These are phyloP conservation scores for Platyura marginata DNA, from an alignment of 1,140 invertebrate species.

Conservation along the genomic window DNA sequence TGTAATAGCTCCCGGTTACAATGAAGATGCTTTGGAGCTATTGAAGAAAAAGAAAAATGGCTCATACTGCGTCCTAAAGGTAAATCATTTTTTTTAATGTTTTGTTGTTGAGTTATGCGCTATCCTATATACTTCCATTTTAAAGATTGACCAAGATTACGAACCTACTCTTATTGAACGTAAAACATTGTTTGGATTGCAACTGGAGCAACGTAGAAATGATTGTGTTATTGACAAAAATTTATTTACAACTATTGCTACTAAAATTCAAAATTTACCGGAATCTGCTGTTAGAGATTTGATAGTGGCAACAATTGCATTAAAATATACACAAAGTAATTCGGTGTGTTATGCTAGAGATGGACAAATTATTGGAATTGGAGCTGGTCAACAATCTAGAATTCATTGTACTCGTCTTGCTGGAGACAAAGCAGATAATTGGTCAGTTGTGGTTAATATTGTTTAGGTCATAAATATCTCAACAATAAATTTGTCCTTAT, in stretches of 20 bases:
- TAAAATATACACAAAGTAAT: conserved; percentile 89
- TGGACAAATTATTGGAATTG: conserved; percentile 91
- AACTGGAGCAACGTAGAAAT: conserved; percentile 83
- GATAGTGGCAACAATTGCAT: conserved; percentile 86
- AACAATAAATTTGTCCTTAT: too few relatives aligned
- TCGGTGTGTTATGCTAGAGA: conserved; percentile 31
- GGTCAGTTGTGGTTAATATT: too few relatives aligned
- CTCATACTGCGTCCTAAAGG: conserved; percentile 75
- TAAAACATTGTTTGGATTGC: conserved; percentile 79
- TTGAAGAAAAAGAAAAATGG: conserved; percentile 92
- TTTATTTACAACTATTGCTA: conserved; percentile 73
- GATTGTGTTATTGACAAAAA: conserved; percentile 64
- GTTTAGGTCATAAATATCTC: too few relatives aligned
- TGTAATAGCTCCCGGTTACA: conserved; percentile 85
- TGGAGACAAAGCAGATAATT: conserved; percentile 94
- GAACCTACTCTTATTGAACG: conserved; percentile 63
- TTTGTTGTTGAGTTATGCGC: neutral
- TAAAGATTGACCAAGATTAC: conserved; percentile 75
- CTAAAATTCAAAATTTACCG: conserved; percentile 48
- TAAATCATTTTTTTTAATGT: conserved; percentile 9
- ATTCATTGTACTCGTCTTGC: conserved; percentile 95
- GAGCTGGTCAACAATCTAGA: conserved; percentile 92
- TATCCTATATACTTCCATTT: conserved; percentile 4
- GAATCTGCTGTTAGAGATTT: conserved; percentile 69
- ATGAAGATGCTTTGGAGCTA: conserved; percentile 64